These are phyloP conservation scores for Epizoanthus fatuus DNA, from an alignment of 92 coral and sea anemone species.

Conservation along the genomic window DNA sequence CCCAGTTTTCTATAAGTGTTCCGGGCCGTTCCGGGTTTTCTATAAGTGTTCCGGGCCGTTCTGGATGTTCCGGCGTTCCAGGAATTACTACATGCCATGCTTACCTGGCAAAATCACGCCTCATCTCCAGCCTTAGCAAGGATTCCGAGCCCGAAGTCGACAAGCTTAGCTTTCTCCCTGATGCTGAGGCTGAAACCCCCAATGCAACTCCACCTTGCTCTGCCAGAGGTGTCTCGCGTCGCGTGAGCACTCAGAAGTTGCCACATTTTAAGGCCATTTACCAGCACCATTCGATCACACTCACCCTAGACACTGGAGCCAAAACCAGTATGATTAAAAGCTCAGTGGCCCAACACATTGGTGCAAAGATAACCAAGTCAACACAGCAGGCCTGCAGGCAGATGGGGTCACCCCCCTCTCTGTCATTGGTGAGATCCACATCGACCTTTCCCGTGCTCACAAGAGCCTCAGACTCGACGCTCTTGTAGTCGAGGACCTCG, in stretches of 20 bases:
- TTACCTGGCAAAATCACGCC: neutral
- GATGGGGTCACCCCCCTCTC: neutral
- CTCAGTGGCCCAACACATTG: constrained; percentile 1
- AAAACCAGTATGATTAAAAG: neutral
- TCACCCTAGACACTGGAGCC: constrained; percentile 32
- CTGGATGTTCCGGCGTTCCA: too few species aligned
- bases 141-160: neutral
- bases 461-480: constrained; percentile 23
- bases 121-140: neutral
- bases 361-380: neutral
- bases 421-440: constrained; percentile 6
- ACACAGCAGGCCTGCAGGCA: neutral
- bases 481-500: constrained; percentile 23
- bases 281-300: neutral
- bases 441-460: constrained; percentile 17
- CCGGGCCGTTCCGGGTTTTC: too few species aligned
- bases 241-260: constrained; percentile 3
- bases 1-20: too few species aligned
- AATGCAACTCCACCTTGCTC: too few species aligned
- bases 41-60: too few species aligned
- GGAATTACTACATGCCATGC: too few species aligned
- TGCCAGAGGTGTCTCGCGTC: neutral
- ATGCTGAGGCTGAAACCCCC: too few species aligned
- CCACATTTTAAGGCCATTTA: constrained; percentile 7
- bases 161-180: too few species aligned